Evolutionary conservation across 2,888 invertebrate genomes (phyloP), one percentile per base, ranked within the genome.

Genomic region (Endomychus coccineus): DNA sequence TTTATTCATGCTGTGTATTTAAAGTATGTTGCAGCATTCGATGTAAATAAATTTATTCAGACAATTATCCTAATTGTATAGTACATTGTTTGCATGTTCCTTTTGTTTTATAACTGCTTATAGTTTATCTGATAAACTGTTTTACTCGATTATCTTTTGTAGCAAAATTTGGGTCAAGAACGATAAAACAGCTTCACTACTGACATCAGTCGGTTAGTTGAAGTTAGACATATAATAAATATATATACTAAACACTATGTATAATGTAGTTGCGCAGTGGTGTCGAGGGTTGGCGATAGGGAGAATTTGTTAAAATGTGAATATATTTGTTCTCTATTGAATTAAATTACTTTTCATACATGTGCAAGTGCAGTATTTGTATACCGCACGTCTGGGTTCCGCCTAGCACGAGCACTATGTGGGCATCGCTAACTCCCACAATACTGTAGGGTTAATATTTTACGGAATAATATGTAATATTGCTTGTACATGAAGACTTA

Each of bases 401-500:
- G 44, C 46, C 52, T n/a, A 52, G 52, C 54, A 55, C 58, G 54
- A 56, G 57, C 58, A 59, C 59, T 58, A 47, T 50, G 56, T 58
- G 61, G 60, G 59, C 52, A 54, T 58, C 56, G 57, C 58, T 54
- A 55, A 55, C 55, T 56, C 59, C 56, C 58, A 56, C 54, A 50
- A 54, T 58, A 59, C 53, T 59, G 62, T 66, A 66, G 64, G 66
- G 59, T 64, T 64, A 64, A 60, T 60, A 64, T 60, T 63, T 64
- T 65, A 66, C 71, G 72, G 73, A 57, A 55, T 56, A 75, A 73
- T 75, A 73, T 76, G 71, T 75, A 75, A 68, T 75, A 75, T 76
- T 75, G 78, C 78, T 78, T 78, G 77, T 78, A 78, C 75, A 78
- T 78, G 78, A 77, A 77, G 73, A 78, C 77, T 77, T 76, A 75